Base-by-base conservation (phyloP, 2,888 invertebrate genomes). In the Coremacera marginata region DNA sequence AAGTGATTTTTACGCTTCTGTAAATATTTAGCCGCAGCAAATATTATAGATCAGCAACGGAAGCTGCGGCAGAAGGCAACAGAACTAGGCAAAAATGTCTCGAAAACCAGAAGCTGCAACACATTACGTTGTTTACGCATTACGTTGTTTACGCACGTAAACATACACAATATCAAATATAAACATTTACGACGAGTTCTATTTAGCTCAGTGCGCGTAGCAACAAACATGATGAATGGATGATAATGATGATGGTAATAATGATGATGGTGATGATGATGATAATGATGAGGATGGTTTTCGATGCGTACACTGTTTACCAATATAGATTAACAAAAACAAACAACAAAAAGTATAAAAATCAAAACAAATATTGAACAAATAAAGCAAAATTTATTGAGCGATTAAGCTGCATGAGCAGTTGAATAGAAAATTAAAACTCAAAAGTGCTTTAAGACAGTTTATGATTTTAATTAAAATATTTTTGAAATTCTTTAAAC, bases 181-280 rank as follows among this genome's bases (percentile, higher is more conserved):
- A 19, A 67, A 67, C 67, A 67, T 34, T 22, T 67, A n/a, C 44
- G 44, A n/a, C 44, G 44, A 37, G 67, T 44, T 34, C 67, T 67
- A 19, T 60, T 60, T 60, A 22, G 44, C 14, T 44, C 44, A 44
- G 44, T 44, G 44, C 44, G 44, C 44, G 44, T 11, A 44, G 44
- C 44, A 44, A 22, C 60, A 60, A 60, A 60, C 25, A 60, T 3
- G 11, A 55, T 55, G 19, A 4, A 19, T 19, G 19, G 19, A 22
- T 19, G 19, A 55, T 55, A 5, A 5, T 22, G 7, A 27, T 25
- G 16, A 60, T 27, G 25, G 27, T 22, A 27, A 60, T 27, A 11
- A 25, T 60, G 60, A 16, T 44, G 44, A 3, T 37, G 37, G 5
- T 37, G 37, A 4, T 37, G 37, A 11, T 44, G 44, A 11, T 44